These are phyloP conservation scores for Antechinus stuartii DNA, from an alignment of 2,113 vertebrate genomes.

Conservation along the genomic window DNA sequence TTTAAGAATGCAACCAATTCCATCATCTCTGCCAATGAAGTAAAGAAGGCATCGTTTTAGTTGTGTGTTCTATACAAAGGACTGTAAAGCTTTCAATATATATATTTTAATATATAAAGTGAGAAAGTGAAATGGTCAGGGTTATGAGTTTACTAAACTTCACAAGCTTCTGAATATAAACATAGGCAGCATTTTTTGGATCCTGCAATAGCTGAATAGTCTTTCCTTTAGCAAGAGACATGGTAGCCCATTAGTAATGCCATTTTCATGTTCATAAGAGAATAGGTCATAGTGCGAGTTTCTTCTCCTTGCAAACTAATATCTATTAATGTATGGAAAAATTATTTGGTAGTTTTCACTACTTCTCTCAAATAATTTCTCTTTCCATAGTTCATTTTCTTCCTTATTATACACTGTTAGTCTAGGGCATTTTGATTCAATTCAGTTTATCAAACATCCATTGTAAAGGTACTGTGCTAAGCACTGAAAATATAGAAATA, in stretches of 20 bases:
- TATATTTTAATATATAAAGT: neutral
- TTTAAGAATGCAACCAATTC: neutral
- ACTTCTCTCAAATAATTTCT: neutral
- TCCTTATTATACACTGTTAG: neutral
- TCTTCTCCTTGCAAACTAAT: neutral
- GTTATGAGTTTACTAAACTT: neutral
- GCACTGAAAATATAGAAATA: neutral
- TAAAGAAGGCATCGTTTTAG: neutral
- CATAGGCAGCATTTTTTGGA: neutral
- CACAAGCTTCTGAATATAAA: slow-evolving; percentile 39
- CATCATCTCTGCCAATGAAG: neutral
- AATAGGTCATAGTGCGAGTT: neutral
- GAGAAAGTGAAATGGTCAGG: neutral
- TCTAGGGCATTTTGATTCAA: neutral
- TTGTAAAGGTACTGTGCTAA: neutral
- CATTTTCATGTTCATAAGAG: neutral
- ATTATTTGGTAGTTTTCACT: too few relatives aligned
- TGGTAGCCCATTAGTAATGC: neutral
- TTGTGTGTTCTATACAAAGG: neutral
- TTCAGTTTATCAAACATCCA: neutral
- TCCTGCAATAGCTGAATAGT: neutral
- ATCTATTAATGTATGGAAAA: too few relatives aligned
- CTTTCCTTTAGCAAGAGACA: neutral
- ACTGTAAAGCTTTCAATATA: neutral
- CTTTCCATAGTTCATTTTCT: neutral